Base-by-base conservation (phyloP, 64 coral and sea anemone species). In the Stichodactyla mertensii region DNA sequence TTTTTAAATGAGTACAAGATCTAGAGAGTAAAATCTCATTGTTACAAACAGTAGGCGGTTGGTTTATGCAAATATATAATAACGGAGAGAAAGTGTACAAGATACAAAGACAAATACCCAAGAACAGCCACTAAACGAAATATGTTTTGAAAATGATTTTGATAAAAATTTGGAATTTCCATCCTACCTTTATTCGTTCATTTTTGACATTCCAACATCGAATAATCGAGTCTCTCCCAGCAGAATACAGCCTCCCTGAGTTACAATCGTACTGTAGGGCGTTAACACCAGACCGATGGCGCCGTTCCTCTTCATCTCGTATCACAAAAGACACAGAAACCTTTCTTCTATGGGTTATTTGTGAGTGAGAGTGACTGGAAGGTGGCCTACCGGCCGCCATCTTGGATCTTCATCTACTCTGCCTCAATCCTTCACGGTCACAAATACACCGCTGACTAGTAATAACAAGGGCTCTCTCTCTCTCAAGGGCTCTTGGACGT, bases 251-350 rank as follows among this genome's bases (percentile, higher is more conserved):
- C 16, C 87, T 90, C 2, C 88, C 86, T 6, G 70, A 88, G 31
- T 69, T 84, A 22, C 82, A 51, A 78, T 98, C 96, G 51, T 87
- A 87, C 58, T 98, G 96, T 27, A 98, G 79, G 16, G 96, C 85
- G 54, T 98, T 98, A 18, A 98, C 87, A 20, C 96, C 96, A 61
- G 92, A 94, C 77, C 96, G 69, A 64, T 98, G 96, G 10, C 78
- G 92, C 55, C 81, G 58, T 88, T 98, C 96, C 58, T 94, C 85
- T 58, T 92, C 96, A 64, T 95, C 88, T 88, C 96, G 91, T 36
- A 98, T 98, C 59, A 94, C 92, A 92, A 98, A 98, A 15, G 96
- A 98, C 14, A 98, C 83, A 10, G 96, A 92, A 86, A 94, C 92
- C 87, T 98, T 98, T 77, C 93, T 89, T 78, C 93, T 92, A 9